Evolutionary conservation across 2,113 vertebrate species (phyloP), one percentile per base, ranked within the genome.

Genomic region (Ciconia stormi): DNA sequence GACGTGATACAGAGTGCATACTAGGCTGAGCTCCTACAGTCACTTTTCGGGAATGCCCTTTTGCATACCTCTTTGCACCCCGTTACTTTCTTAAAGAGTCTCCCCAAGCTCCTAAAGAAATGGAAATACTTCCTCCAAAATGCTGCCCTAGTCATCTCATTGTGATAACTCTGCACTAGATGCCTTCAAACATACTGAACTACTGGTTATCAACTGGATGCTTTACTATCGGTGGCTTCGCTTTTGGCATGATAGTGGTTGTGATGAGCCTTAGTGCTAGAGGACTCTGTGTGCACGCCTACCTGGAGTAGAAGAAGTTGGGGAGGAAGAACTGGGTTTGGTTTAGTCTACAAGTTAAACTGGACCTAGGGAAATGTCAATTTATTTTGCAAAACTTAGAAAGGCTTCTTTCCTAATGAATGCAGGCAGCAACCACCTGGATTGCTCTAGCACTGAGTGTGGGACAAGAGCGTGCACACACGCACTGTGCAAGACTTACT

Each of bases 1-100:
- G 50, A n/a, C 12, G 4, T 0, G 8, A 40, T 1, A 40, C 5
- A 26, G 10, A 38, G 20, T 0, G 3, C 30, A 7, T 4, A 1
- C 13, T 6, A 3, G 8, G 29, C 20, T 40, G n/a, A 21, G 38
- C 22, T 76, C 16, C 14, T 52, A 36, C 7, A 2, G 9, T 29
- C 44, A 16, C 7, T 16, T 16, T 16, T 22, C 42, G 44, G 15
- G 50, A 50, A 63, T 11, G 15, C 32, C 38, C 38, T 85, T 58
- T 2, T 50, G 65, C 1, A 0, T 32, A 27, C 25, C 16, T 62
- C 40, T 25, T 21, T 16, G 26, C 0, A 6, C 14, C 12, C 14
- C 30, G 3, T 22, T 18, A 7, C 25, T 21, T 71, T 62, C 70
- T 32, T 32, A 27, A 44, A 34, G 18, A 30, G 21, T 55, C 11